Evolutionary conservation across 1,140 invertebrate genomes (phyloP), one percentile per base, ranked within the genome.

Genomic region (Trichogramma pretiosum): DNA sequence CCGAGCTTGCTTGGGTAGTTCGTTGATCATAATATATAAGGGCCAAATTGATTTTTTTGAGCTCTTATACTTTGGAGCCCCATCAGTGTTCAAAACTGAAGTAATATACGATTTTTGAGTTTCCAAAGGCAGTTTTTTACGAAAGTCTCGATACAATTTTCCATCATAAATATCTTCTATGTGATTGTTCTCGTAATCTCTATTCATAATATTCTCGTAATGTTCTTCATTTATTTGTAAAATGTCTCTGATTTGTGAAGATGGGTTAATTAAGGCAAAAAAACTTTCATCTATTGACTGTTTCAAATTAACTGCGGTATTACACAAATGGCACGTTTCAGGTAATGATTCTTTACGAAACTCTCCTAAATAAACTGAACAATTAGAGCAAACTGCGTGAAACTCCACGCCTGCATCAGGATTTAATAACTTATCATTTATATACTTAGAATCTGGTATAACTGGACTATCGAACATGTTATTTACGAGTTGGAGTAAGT

Each of bases 401-500:
- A 37, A 46, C 8, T 38, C 4, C 3, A 18, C 16, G 14, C 22
- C 32, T 3, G 3, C 7, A 11, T 5, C 3, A 9, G 44, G 9
- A 28, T 46, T 36, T 1, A 46, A 28, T 4, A 46, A 28, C 14
- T 22, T 37, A 26, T 46, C 44, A 2, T 28, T 24, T 3, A 46
- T 16, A 28, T 46, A 38, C 10, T 14, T 5, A 3, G 35, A 28
- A 28, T 46, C 30, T n/a, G 35, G 44, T 37, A 46, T 28, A 34
- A 46, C 19, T 34, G 19, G 34, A 11, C 4, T n/a, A 10, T 16
- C 4, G 21, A 38, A 46, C 7, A 46, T 46, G 16, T 18, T 2
- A 26, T 46, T 46, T 16, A 46, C 19, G 11, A 46, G 14, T 46
- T 46, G 26, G 24, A 46, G 38, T 26, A 46, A 37, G 14, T 46